phyloP scores from a whole-genome alignment of 2,888 invertebrate species.

The Synanthedon myopaeformis region DNA sequence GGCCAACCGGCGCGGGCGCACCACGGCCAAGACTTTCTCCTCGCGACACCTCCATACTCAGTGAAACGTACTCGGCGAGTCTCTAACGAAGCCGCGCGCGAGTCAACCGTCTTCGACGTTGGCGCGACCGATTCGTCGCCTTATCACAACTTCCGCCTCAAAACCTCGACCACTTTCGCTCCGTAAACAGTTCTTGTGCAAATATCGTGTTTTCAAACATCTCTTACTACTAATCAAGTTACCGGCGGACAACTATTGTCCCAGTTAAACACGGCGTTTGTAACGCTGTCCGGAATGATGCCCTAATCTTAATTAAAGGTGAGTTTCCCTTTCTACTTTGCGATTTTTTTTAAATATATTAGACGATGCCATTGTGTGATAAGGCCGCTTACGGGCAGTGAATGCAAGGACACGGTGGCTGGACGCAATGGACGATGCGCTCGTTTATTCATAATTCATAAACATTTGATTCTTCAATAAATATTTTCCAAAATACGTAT shows the following conservation, averaged over 20 bases:
- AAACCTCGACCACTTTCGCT: constrained; percentile 47
- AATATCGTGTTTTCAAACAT: constrained; percentile 38
- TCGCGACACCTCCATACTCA: constrained; percentile 60
- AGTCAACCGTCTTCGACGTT: constrained; percentile 44
- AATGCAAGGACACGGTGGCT: constrained; percentile 54
- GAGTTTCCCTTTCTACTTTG: constrained; percentile 53
- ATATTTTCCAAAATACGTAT: too few relatives aligned
- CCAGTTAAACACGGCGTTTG: constrained; percentile 17
- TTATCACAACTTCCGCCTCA: constrained; percentile 42
- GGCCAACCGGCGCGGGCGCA: constrained; percentile 50
- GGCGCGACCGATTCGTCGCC: constrained; percentile 17
- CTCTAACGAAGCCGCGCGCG: constrained; percentile 51
- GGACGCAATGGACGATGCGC: background rate
- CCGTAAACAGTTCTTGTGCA: constrained; percentile 46
- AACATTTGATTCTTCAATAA: too few relatives aligned
- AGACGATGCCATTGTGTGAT: constrained; percentile 58
- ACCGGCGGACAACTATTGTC: constrained; percentile 20
- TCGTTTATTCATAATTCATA: background rate
- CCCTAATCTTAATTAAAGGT: constrained; percentile 45
- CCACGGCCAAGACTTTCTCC: constrained; percentile 70
- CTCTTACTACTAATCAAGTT: constrained; percentile 9
- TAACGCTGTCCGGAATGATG: constrained; percentile 31
- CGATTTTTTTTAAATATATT: constrained; percentile 17
- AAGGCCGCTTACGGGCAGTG: constrained; percentile 46
- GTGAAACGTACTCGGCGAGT: constrained; percentile 48